These are phyloP conservation scores for Helicoverpa armigera DNA, from an alignment of 1,140 invertebrate genomes.

Conservation along the genomic window DNA sequence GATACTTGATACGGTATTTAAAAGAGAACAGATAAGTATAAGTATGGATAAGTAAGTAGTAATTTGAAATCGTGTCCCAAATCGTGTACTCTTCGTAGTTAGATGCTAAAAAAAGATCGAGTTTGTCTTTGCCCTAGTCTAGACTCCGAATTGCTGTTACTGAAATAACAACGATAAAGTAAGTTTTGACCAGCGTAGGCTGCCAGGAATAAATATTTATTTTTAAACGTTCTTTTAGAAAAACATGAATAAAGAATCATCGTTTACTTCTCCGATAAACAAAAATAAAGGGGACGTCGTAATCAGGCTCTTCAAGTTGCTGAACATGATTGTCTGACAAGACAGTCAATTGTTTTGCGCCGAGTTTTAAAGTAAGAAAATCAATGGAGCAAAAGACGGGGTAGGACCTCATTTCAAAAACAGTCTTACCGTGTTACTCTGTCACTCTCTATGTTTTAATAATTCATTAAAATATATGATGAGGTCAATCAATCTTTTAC, in stretches of 20 bases:
- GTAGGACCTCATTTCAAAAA: neutral
- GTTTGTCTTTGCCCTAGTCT: neutral
- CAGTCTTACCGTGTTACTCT: too few species aligned
- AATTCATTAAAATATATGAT: too few species aligned
- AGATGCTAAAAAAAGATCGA: too few species aligned
- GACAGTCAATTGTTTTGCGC: conserved; percentile 24
- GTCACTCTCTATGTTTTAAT: too few species aligned
- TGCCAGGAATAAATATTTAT: neutral
- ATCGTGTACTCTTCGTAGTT: too few species aligned
- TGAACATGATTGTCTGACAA: neutral
- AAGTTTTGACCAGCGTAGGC: neutral
- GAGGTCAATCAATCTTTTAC: too few species aligned
- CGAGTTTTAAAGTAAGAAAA: conserved; percentile 20
- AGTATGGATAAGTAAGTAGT: too few species aligned
- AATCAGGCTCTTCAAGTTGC: neutral
- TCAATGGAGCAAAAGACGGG: neutral
- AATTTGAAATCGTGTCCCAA: too few species aligned
- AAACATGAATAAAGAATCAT: too few species aligned
- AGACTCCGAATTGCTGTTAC: neutral
- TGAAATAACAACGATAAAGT: neutral
- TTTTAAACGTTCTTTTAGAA: too few species aligned
- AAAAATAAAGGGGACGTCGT: neutral
- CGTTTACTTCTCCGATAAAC: neutral
- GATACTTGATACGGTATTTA: too few species aligned
- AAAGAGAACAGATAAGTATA: too few species aligned